Base-by-base conservation (phyloP, 2,113 vertebrate genomes). In the Oreochromis aureus region DNA sequence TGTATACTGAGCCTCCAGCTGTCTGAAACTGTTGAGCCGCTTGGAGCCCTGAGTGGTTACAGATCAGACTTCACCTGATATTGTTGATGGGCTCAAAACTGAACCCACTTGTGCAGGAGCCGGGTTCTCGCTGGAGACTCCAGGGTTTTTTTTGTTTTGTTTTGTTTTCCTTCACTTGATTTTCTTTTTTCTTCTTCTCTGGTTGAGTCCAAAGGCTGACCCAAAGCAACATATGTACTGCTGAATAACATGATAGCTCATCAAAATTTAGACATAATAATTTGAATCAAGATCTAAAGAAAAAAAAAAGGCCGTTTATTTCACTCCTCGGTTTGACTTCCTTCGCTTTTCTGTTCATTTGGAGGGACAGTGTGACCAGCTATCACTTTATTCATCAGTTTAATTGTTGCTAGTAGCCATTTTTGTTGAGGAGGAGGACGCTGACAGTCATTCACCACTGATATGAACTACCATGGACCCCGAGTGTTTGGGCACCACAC, bases 1-100 rank as follows among this genome's bases (percentile, higher is more conserved):
- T 94, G 94, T 91, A 58, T 1, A 86, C 94, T 94, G 91, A 93
- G 92, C 93, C 91, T 89, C 81, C 88, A 69, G 91, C 86, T 46
- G 85, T 80, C 84, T 88, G 82, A 85, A 80, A 53, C 82, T 19
- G 12, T 84, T 55, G 19, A 39, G 59, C 80, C 73, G 48, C 63
- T 81, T 19, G 73, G 71, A 66, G 81, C 34, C 41, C 66, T 46
- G 55, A 6, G 10, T 39, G 80, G 82, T 56, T n/a, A 16, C 89
- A 86, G 80, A 73, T 51, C 15, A 56, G 53, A 63, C 85, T 86
- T 61, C 4, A 59, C 19, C 76, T 81, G 82, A 66, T 22, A 6
- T 86, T 90, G 44, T 87, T 58, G 51, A 84, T 3, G 30, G 87
- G 87, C 91, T 89, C 56, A 55, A 76, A 92, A 58, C 5, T 36